Evolutionary conservation across 2,797 vertebrate species (phyloP), one percentile per base, ranked within the genome.

Genomic region (Silurus aristotelis): DNA sequence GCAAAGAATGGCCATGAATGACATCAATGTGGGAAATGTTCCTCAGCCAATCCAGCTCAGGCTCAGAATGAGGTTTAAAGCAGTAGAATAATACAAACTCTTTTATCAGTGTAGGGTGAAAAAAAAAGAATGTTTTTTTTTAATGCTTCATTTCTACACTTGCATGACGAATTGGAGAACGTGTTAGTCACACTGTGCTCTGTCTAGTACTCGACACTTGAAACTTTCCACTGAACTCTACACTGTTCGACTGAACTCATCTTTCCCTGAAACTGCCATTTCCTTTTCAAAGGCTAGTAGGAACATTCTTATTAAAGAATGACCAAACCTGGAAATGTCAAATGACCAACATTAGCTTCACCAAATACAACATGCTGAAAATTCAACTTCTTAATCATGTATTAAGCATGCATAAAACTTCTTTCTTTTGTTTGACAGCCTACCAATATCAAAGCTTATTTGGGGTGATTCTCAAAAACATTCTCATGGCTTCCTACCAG

Each of bases 401-500:
- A 48, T 38, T 38, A 38, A 6, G 19, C 9, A 46, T 46, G 70
- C 14, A 48, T 43, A 72, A n/a, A 0, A 71, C 6, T 67, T 60
- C 4, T 13, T 52, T 12, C 20, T 72, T 8, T 22, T 25, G 1
- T n/a, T 73, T 52, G 46, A 14, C 22, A 52, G 46, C 46, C 22
- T 73, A 48, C 10, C 3, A 71, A 71, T 22, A 71, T 3, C 20
- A 4, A 25, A 15, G 13, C 0, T 9, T 27, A 25, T 76, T 76
- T 61, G 25, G 56, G 56, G 19, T 20, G 1, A 5, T 6, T 60
- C 25, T 19, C 55, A 38, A 3, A 17, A 78, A 5, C 19, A 38
- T n/a, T 1, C n/a, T 25, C 38, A 25, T 64, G 60, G 6, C 0
- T 64, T n/a, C 77, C 8, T 94, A 99, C 98, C 97, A 89, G 97